A percentile compares a stretch with the other conserved stretches of the same genome.
Conservation (phyloP, 92 coral and sea anemone species). For the Anthopleura xanthogrammica region DNA sequence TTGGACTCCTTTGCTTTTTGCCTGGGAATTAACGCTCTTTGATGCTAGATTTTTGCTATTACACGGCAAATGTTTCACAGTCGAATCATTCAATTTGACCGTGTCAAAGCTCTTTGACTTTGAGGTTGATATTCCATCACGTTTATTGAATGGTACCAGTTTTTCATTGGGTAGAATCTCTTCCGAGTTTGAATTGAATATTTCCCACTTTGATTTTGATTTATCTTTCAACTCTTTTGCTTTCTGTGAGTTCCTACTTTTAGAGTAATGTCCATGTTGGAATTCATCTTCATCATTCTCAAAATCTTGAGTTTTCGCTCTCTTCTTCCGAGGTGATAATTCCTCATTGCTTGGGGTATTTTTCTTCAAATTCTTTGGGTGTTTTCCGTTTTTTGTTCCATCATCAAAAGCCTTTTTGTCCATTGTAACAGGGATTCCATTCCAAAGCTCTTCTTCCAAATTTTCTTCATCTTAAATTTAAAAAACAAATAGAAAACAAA, state of each 20-base stretch:
- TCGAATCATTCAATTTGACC: not conserved
- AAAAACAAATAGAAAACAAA: not conserved
- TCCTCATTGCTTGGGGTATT: not conserved
- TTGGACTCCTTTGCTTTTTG: not conserved
- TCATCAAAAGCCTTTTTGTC: conserved; percentile 19
- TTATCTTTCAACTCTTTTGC: not conserved
- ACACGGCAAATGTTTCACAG: not conserved
- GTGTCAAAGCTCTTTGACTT: not conserved
- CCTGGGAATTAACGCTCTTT: not conserved
- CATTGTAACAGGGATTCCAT: conserved; percentile 31
- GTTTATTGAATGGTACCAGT: not conserved
- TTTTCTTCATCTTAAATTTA: not conserved
- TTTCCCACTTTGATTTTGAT: conserved; percentile 1
- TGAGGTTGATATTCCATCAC: not conserved
- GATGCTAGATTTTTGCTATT: not conserved
- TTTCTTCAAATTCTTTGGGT: not conserved
- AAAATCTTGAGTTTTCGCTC: not conserved
- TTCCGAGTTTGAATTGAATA: not conserved
- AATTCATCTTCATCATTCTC: not conserved
- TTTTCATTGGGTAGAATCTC: not conserved
- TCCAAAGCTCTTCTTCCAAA: conserved; percentile 18
- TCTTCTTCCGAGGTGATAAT: not conserved
- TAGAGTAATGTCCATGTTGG: not conserved
- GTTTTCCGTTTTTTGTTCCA: conserved; percentile 2
- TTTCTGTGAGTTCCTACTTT: not conserved